A percentile compares a stretch with the other conserved stretches of the same genome.
Conservation (phyloP, 2,113 vertebrate genomes). For the Eulacestoma nigropectus region DNA sequence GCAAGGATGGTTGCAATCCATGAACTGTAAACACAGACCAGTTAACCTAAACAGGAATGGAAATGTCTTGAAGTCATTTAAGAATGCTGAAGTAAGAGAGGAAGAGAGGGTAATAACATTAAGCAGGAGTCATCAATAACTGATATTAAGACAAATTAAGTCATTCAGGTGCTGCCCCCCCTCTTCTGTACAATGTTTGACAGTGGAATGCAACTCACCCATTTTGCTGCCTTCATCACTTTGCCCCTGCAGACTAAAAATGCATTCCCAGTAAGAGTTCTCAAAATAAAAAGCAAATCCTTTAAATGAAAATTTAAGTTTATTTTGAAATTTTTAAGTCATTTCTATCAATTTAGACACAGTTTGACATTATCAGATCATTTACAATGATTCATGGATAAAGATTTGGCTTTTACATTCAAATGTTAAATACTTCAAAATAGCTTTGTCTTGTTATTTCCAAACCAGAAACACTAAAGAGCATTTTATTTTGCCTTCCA, state of each 20-base stretch:
- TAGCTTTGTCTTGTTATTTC: constrained; percentile 46
- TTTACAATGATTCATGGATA: constrained; percentile 48
- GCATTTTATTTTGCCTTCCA: constrained; percentile 34
- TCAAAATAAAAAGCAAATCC: constrained; percentile 42
- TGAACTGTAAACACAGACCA: neutral
- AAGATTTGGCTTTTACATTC: constrained; percentile 60
- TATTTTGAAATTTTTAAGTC: constrained; percentile 50
- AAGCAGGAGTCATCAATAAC: neutral
- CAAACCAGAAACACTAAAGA: constrained; percentile 57
- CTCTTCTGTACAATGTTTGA: neutral
- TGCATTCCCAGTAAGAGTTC: neutral
- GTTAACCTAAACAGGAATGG: neutral
- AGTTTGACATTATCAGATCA: constrained; percentile 50
- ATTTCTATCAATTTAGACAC: constrained; percentile 59
- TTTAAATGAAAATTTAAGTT: constrained; percentile 63
- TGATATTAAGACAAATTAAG: neutral
- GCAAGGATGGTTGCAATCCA: neutral
- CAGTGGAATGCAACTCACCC: neutral
- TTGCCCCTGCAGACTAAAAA: neutral
- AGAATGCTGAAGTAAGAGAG: neutral
- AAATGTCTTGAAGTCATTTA: neutral
- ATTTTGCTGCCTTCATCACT: neutral
- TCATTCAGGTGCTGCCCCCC: neutral
- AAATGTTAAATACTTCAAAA: constrained; percentile 46
- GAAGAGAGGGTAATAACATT: neutral